phyloP scores from a whole-genome alignment of 2,113 vertebrate genomes.

The Bucco capensis region DNA sequence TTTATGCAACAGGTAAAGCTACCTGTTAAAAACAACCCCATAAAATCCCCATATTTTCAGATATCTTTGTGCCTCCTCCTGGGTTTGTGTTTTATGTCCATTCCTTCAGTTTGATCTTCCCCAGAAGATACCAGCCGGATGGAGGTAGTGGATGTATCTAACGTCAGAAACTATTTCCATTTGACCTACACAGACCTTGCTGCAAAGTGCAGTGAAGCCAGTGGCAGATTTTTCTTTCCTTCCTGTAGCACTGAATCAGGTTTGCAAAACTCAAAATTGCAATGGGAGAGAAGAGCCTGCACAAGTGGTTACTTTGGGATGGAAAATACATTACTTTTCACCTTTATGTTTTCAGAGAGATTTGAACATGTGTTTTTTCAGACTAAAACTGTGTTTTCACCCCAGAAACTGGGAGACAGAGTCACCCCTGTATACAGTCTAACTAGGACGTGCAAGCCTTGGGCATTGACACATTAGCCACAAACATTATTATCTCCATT shows the following conservation, averaged over 20 bases:
- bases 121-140: not conserved
- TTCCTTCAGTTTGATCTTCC: not conserved
- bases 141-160: not conserved
- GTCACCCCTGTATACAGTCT: not conserved
- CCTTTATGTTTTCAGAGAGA: not conserved
- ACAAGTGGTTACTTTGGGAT: not conserved
- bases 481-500: not conserved
- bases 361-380: not conserved
- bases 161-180: not conserved
- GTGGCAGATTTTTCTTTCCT: not conserved
- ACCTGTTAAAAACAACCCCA: not conserved
- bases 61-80: not conserved
- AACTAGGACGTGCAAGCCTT: not conserved
- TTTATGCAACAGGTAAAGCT: not conserved
- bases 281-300: not conserved
- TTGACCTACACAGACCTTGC: not conserved
- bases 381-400: not conserved
- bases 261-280: not conserved
- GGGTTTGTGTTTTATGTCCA: not conserved
- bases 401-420: not conserved
- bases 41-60: not conserved
- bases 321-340: not conserved
- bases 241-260: not conserved
- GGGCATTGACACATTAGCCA: not conserved
- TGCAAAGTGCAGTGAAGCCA: not conserved